Conservation (phyloP, 2,113 vertebrate genomes). For the Neomonachus schauinslandi region DNA sequence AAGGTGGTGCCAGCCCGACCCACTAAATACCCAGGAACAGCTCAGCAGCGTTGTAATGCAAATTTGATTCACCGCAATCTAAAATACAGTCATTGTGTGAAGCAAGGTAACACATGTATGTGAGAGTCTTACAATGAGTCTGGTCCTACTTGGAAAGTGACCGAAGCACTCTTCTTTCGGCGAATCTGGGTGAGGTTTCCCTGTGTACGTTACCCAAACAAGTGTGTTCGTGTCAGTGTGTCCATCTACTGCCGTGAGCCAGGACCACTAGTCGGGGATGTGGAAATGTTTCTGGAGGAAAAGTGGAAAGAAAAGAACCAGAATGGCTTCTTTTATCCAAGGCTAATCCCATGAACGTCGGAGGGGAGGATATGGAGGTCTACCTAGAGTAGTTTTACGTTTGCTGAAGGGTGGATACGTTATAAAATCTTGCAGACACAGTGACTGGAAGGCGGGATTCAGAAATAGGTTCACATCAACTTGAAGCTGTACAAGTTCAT, state of each 20-base stretch:
- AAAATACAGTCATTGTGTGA: neutral
- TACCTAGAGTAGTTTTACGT: neutral
- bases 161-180: neutral
- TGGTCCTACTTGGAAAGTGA: neutral
- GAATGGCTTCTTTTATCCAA: neutral
- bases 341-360: neutral
- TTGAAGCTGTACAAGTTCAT: neutral
- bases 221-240: neutral
- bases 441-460: neutral
- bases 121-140: neutral
- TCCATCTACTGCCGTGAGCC: accelerated
- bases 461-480: neutral
- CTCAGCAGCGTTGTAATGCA: neutral
- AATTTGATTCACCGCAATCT: neutral
- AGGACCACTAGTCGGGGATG: neutral
- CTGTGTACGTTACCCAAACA: neutral
- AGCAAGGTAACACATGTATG: neutral
- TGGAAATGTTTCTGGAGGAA: neutral
- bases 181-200: neutral
- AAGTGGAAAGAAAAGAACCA: neutral
- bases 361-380: neutral
- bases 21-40: neutral
- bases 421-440: neutral
- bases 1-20: neutral
- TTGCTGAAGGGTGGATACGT: neutral